Evolutionary conservation across 2,113 vertebrate genomes (phyloP).

Genomic region (Coryphaenoides rupestris): DNA sequence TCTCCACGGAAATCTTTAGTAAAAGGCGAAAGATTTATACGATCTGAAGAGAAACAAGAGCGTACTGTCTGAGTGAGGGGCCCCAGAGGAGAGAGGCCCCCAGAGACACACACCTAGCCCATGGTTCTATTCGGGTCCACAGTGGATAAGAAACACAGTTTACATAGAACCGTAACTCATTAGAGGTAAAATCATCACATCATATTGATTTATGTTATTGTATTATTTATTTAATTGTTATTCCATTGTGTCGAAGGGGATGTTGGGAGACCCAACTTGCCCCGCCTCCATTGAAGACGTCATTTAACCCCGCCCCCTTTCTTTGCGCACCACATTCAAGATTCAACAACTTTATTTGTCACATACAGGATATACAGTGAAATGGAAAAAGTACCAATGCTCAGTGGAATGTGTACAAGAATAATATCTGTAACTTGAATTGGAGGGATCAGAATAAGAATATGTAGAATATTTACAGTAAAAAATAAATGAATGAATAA

Average conservation of each 20-base stretch:
- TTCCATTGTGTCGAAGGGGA: background rate
- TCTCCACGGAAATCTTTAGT: slow-evolving; percentile 54
- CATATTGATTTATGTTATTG: background rate
- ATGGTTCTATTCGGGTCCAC: no score
- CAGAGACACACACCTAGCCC: no score
- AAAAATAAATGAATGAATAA: no score
- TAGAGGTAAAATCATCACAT: no score
- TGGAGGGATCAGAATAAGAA: no score
- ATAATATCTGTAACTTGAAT: no score
- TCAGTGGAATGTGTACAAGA: no score
- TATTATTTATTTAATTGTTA: background rate
- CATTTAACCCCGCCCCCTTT: background rate
- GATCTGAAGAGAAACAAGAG: slow-evolving; percentile 43
- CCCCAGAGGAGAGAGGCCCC: no score
- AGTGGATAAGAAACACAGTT: no score
- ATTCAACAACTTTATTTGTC: no score
- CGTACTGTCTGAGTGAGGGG: background rate
- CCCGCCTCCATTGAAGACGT: background rate
- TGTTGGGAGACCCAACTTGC: background rate
- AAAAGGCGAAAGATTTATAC: slow-evolving; percentile 51
- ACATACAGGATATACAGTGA: background rate
- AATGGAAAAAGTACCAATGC: background rate
- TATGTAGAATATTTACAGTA: no score
- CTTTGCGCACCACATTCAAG: background rate
- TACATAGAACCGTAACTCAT: no score